phyloP scores from a whole-genome alignment of 1,140 invertebrate genomes.

The Macrosteles quadrilineatus region DNA sequence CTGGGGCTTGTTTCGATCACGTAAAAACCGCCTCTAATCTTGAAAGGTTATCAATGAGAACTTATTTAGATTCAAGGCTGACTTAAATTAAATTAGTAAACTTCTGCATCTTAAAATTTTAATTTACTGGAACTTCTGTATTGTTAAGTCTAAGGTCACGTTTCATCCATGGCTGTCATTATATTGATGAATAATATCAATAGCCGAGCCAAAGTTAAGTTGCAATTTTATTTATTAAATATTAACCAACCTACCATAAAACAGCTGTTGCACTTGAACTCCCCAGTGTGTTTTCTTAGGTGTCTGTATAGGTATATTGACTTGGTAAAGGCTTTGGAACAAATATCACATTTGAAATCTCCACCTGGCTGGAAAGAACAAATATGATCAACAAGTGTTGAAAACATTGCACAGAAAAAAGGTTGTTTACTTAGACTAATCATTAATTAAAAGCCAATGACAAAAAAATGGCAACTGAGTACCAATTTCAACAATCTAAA shows the following conservation, averaged over 20 bases:
- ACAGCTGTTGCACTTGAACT: slow-evolving; percentile 7
- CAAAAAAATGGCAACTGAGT: no score
- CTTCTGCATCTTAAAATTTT: not conserved
- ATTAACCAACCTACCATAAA: not conserved
- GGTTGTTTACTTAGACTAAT: no score
- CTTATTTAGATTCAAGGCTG: no score
- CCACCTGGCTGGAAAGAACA: not conserved
- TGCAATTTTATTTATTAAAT: no score
- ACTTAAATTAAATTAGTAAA: not conserved
- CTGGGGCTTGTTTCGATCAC: not conserved
- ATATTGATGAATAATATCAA: not conserved
- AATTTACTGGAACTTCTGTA: not conserved
- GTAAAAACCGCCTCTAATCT: not conserved
- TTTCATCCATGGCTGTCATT: not conserved
- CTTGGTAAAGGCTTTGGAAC: not conserved
- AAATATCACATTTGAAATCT: slow-evolving; percentile 14
- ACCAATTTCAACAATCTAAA: not conserved
- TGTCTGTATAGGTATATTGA: not conserved
- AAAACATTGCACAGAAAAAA: no score
- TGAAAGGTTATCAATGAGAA: not conserved
- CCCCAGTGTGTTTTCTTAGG: slow-evolving; percentile 9
- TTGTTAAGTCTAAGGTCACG: not conserved
- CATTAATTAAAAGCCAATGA: no score
- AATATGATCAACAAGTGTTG: no score
- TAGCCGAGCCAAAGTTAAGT: no score